Evolutionary conservation across 2,797 vertebrate species (phyloP), one percentile per base, ranked within the genome.

Genomic region (Neosalanx taihuensis): DNA sequence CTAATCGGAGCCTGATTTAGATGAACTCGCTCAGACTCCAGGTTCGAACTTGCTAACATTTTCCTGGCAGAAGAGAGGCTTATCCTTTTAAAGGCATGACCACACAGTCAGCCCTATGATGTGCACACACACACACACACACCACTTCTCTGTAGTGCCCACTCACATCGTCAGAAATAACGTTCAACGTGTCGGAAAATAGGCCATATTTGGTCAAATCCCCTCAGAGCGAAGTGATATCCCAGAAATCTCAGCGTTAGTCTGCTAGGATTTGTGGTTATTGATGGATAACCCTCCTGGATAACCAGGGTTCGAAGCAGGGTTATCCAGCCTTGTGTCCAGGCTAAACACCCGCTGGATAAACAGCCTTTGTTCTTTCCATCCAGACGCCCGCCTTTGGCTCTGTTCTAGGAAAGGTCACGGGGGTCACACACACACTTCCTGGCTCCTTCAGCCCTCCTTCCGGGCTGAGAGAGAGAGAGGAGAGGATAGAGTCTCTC

Each of bases 41-140:
- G 73, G 67, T 78, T 63, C 6, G 29, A 51, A 35, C 58, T 61
- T 26, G 9, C 67, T 60, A 61, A 74, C 64, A 49, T 79, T 51
- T 46, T 3, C 41, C 41, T 46, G 67, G 80, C 69, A 74, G 60
- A 64, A 80, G 37, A 41, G 18, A 2, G 59, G 51, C 63, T 76
- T 85, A 77, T 85, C 86, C 87, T 83, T 85, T 88, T 88, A 85
- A 84, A 89, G 85, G 79, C 85, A 85, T 71, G 53, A 4, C 18
- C 18, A 58, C 58, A 68, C 60, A 67, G 35, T 59, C 23, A 65
- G 33, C 73, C 51, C 26, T 26, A 71, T 85, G 77, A 81, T 71
- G 70, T 71, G 70, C 59, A 66, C 66, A 31, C 51, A 31, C 18
- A 57, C 1, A 75, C 37, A 65, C 23, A 49, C 64, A 66, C 41